Conservation (phyloP, 2,888 invertebrate species). For the Temnothorax ravouxi region DNA sequence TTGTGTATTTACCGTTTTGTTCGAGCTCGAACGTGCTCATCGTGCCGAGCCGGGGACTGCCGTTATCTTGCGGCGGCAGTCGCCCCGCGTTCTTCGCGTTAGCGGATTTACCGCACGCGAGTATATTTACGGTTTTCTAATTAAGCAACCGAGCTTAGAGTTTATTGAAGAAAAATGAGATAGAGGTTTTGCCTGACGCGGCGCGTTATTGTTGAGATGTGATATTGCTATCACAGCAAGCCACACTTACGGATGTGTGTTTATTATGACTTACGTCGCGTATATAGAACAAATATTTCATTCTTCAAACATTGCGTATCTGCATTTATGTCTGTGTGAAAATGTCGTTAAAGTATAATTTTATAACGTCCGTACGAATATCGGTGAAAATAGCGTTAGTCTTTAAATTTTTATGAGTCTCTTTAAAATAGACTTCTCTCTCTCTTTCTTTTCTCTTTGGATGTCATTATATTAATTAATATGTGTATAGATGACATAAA, state of each 20-base stretch:
- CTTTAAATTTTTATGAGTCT: not conserved
- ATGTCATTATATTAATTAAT: not conserved
- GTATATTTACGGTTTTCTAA: conserved; percentile 35
- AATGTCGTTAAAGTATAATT: not conserved
- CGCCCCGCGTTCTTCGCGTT: conserved; percentile 17
- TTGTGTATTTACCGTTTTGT: conserved; percentile 57
- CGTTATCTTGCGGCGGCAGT: conserved; percentile 49
- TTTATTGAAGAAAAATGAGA: conserved; percentile 6
- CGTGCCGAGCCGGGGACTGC: conserved; percentile 6
- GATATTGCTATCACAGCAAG: not conserved
- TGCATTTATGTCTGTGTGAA: not conserved
- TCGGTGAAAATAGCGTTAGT: not conserved
- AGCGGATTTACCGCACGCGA: conserved; percentile 8
- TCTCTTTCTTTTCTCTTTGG: not conserved
- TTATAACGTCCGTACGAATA: not conserved
- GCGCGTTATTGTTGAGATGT: not conserved
- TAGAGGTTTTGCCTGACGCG: not conserved
- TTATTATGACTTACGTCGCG: not conserved
- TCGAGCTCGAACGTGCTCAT: conserved; percentile 40
- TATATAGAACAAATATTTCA: conserved; percentile 12
- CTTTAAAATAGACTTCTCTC: not conserved
- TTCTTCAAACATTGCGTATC: not conserved
- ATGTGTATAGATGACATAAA: not conserved
- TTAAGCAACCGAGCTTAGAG: conserved; percentile 34
- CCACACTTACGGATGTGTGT: not conserved